Percentiles rank a stretch among this genome's conserved stretches.
Conservation (phyloP, 2,888 invertebrate genomes). For the Sturmia bella region DNA sequence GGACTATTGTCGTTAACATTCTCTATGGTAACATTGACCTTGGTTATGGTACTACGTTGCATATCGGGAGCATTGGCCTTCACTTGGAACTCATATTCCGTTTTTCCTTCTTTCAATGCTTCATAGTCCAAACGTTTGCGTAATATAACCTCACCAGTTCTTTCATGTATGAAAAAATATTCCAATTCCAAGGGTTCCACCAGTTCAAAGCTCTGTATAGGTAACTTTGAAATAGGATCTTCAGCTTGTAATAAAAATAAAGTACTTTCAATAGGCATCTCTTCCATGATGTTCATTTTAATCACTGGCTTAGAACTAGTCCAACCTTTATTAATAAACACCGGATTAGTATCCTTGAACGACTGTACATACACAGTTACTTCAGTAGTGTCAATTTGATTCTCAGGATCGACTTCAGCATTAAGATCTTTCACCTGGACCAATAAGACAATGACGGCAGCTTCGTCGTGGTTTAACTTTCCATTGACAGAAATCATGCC, state of each 20-base stretch:
- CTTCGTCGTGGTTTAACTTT: constrained; percentile 87
- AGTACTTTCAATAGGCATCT: constrained; percentile 88
- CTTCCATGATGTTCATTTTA: constrained; percentile 87
- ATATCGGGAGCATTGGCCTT: constrained; percentile 82
- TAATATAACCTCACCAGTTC: constrained; percentile 88
- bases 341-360: constrained; percentile 89
- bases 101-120: constrained; percentile 82
- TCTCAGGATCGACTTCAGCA: constrained; percentile 86
- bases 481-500: constrained; percentile 87
- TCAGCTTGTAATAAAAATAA: constrained; percentile 87
- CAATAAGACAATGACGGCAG: constrained; percentile 88
- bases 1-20: constrained; percentile 92
- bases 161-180: constrained; percentile 84
- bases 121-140: constrained; percentile 91
- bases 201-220: constrained; percentile 85
- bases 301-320: constrained; percentile 87
- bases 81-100: constrained; percentile 83
- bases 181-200: constrained; percentile 83
- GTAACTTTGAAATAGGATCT: constrained; percentile 86
- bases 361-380: constrained; percentile 90
- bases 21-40: constrained; percentile 86
- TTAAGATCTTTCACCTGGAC: constrained; percentile 87
- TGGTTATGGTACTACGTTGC: constrained; percentile 85
- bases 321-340: constrained; percentile 89
- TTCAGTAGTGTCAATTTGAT: constrained; percentile 86